phyloP scores from a whole-genome alignment of 1,140 invertebrate species.

The Drosophila ercepeae region DNA sequence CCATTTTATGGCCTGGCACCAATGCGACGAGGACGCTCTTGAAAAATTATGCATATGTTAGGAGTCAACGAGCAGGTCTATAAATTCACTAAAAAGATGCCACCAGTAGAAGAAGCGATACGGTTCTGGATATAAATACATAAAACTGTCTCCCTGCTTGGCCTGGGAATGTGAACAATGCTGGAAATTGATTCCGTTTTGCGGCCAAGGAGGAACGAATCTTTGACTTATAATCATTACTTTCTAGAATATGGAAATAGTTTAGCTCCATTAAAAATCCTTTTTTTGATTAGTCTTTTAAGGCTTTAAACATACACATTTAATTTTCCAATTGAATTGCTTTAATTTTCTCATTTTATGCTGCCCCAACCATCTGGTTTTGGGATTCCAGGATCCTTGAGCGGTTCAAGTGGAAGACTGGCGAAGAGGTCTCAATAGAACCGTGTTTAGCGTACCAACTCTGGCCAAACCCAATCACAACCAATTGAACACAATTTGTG shows the following conservation, averaged over 20 bases:
- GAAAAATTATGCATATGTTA: conserved; percentile 81
- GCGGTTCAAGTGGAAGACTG: conserved; percentile 28
- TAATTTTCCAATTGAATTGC: conserved; percentile 14
- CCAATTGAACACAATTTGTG: conserved; percentile 50
- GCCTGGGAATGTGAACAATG: conserved; percentile 49
- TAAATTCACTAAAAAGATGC: conserved; percentile 61
- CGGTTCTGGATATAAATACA: conserved; percentile 7
- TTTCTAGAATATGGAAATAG: not conserved
- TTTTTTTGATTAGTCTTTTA: too few relatives aligned
- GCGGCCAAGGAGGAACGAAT: not conserved
- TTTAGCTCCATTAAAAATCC: not conserved
- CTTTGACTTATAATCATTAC: conserved; percentile 7
- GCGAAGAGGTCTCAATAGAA: conserved; percentile 19
- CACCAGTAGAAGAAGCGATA: conserved; percentile 16
- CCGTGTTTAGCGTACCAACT: conserved; percentile 3
- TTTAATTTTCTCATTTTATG: not conserved
- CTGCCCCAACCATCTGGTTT: not conserved
- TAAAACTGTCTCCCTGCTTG: conserved; percentile 6
- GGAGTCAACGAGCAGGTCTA: conserved; percentile 72
- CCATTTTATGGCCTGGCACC: conserved; percentile 72
- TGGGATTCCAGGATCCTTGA: not conserved
- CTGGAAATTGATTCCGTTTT: conserved; percentile 52
- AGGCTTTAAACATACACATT: too few relatives aligned
- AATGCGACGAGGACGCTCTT: conserved; percentile 54
- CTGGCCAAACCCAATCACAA: conserved; percentile 43